Base-by-base conservation (phyloP, 2,888 invertebrate genomes). In the Cheilosia impressa region DNA sequence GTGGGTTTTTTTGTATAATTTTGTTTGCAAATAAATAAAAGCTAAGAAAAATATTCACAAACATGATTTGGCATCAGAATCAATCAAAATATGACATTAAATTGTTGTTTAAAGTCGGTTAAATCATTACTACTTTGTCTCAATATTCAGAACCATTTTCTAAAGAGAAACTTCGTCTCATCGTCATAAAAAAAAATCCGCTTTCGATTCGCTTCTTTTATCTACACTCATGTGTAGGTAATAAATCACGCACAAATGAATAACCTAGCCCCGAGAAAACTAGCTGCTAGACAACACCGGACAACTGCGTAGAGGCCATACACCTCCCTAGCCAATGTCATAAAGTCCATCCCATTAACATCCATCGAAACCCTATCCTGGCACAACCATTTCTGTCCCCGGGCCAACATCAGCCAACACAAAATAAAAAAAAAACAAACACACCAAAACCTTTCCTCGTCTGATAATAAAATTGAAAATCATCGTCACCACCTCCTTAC, bases 281-380 rank as follows among this genome's bases (percentile, higher is more conserved):
- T 2, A 43, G 43, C 43, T 52, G 57, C 45, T 27, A 47, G 45
- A 31, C 50, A 58, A 38, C 38, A 13, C 38, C 38, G 10, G 3
- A 34, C 10, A 72, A 17, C 15, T 45, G 53, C 19, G 31, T 34
- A 27, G 34, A 34, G 34, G 34, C 15, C 34, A 65, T 10, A 24
- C 57, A 57, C 66, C 72, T 43, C 73, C 68, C 22, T 50, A 17
- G 62, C 50, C 66, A 63, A 38, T 66, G 79, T 73, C 83, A 79
- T 68, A 72, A 79, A 83, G 50, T 68, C 34, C 78, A 66, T 43
- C 60, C 83, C 60, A 83, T 83, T 73, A 78, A 73, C 72, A 78
- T 83, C 72, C 55, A 68, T 78, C 72, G 27, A 66, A 57, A 43
- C 13, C 47, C 22, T 45, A 52, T 58, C 60, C 58, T 1, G 45